Percentiles rank a stretch among this genome's conserved stretches.
Evolutionary conservation across 2,797 vertebrate species (phyloP).

Genomic region (Chromis chromis): DNA sequence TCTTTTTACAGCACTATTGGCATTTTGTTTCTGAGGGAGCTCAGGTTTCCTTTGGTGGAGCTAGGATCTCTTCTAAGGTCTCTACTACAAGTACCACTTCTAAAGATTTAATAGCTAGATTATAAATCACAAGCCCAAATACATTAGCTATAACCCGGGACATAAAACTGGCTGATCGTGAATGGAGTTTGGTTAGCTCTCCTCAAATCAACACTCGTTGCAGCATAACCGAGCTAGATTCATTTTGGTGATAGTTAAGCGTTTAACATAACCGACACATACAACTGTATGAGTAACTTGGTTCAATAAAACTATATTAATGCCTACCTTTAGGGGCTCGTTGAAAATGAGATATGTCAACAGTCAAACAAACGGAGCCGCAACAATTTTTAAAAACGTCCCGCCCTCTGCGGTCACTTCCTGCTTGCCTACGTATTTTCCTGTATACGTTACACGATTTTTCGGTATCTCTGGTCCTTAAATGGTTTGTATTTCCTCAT

Average conservation of each 20-base stretch:
- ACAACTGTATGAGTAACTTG: accelerated
- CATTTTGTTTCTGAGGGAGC: too few species aligned
- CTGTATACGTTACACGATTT: background rate
- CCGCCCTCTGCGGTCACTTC: conserved; percentile 51
- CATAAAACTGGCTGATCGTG: background rate
- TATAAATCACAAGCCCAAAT: too few species aligned
- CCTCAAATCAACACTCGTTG: background rate
- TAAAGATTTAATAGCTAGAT: too few species aligned
- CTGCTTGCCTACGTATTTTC: conserved; percentile 29
- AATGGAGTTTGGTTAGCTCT: conserved; percentile 4
- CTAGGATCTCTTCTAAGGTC: too few species aligned
- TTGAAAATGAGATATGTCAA: conserved; percentile 3
- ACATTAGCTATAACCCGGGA: background rate
- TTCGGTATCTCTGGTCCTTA: background rate
- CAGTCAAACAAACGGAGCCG: conserved; percentile 15
- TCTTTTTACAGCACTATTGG: too few species aligned
- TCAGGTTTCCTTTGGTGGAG: too few species aligned
- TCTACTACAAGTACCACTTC: too few species aligned
- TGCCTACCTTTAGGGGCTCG: conserved; percentile 50
- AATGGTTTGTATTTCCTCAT: accelerated
- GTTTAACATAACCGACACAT: background rate
- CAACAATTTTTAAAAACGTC: conserved; percentile 61
- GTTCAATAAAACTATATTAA: background rate
- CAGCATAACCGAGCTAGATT: background rate
- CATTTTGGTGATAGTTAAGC: background rate